A percentile compares a stretch with the other conserved stretches of the same genome.
These are phyloP conservation scores for Malurus cyaneus DNA, from an alignment of 2,113 vertebrate species.

Conservation along the genomic window DNA sequence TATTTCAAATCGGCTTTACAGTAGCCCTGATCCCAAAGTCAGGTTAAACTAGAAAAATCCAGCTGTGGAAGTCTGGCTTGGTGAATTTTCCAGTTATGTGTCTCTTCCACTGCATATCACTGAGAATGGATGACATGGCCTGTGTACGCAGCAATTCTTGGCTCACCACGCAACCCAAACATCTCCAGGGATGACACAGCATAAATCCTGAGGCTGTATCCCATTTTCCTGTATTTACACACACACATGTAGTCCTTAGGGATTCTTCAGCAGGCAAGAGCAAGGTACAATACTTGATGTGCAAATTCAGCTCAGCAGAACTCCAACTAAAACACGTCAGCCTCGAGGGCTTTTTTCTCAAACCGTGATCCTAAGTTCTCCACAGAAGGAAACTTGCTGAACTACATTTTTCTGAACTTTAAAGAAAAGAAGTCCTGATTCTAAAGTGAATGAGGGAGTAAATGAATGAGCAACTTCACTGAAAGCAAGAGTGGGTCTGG, in stretches of 20 bases:
- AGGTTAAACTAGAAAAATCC: not conserved
- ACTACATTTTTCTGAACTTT: constrained; percentile 42
- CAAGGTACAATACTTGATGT: not conserved
- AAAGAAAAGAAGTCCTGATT: constrained; percentile 36
- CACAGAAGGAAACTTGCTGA: constrained; percentile 37
- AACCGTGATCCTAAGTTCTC: constrained; percentile 23
- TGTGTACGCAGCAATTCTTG: not conserved
- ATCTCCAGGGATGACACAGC: not conserved
- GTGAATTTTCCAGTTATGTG: not conserved
- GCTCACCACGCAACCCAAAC: not conserved
- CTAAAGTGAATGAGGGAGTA: constrained; percentile 8
- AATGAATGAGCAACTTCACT: constrained; percentile 41
- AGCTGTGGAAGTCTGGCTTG: not conserved
- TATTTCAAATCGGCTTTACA: not conserved
- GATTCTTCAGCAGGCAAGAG: not conserved
- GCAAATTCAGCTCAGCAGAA: constrained; percentile 47
- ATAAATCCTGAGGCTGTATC: not conserved
- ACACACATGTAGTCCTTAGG: not conserved
- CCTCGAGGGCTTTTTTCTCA: constrained; percentile 45
- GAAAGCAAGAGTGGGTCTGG: not conserved
- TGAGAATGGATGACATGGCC: not conserved
- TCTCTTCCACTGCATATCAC: not conserved
- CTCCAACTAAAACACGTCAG: constrained; percentile 14
- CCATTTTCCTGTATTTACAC: not conserved
- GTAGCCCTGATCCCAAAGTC: not conserved